Evolutionary conservation across 2,113 vertebrate species (phyloP).

Genomic region (Orientallactaga bullata): DNA sequence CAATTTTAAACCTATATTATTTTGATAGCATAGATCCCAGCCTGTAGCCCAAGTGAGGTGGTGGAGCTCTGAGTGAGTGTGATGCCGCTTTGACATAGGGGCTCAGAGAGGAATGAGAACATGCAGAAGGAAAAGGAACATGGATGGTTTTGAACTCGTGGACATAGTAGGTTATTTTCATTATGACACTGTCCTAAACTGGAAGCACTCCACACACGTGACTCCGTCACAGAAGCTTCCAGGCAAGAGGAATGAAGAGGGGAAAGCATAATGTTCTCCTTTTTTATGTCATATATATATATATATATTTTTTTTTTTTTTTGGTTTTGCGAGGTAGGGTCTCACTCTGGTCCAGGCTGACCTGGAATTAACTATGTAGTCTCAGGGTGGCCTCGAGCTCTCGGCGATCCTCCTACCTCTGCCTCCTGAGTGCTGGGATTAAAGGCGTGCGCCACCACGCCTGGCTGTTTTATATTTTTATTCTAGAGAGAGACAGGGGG

Average conservation of each 20-base stretch:
- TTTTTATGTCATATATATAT: no score
- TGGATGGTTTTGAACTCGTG: background rate
- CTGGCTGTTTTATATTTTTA: no score
- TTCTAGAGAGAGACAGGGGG: no score
- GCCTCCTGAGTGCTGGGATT: no score
- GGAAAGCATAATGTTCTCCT: no score
- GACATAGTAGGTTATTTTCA: background rate
- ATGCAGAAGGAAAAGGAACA: background rate
- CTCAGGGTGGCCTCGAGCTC: no score
- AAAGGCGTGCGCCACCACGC: no score
- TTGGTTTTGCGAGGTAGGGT: no score
- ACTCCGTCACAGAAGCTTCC: background rate
- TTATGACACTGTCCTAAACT: background rate
- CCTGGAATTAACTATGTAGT: no score
- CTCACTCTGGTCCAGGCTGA: no score
- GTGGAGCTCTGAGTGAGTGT: background rate
- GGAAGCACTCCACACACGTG: background rate
- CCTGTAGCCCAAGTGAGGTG: background rate
- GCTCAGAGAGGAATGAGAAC: background rate
- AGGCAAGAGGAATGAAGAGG: background rate
- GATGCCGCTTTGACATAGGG: background rate
- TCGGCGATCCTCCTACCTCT: no score
- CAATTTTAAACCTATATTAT: conserved; percentile 31
- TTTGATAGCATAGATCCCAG: background rate
- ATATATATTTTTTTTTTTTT: no score